Percentiles rank a stretch among this genome's conserved stretches.
Evolutionary conservation across 2,888 invertebrate species (phyloP).

Genomic region (Micoletzkya japonica): DNA sequence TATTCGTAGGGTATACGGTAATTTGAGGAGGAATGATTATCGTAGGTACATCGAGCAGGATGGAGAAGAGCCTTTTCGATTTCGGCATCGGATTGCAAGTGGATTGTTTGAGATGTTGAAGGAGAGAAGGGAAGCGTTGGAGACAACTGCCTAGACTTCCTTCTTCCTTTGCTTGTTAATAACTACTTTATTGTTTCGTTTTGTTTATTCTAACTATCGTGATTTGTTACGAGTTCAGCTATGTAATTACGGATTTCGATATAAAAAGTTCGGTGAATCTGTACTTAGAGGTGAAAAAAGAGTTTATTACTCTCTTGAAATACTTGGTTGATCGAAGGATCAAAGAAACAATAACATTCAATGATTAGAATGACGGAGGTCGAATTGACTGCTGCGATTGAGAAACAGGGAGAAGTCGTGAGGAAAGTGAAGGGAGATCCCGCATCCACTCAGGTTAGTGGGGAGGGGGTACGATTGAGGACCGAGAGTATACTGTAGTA

Average conservation of each 20-base stretch:
- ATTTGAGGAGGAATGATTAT: not conserved
- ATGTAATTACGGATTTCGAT: too few species aligned
- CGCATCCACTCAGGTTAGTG: too few species aligned
- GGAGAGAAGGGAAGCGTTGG: conserved; percentile 14
- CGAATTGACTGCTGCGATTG: not conserved
- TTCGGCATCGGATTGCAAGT: conserved; percentile 35
- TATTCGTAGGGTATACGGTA: not conserved
- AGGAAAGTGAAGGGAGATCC: not conserved
- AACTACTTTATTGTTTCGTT: not conserved
- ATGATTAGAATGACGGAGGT: too few species aligned
- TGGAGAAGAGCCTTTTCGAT: conserved; percentile 48
- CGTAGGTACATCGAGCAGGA: conserved; percentile 42
- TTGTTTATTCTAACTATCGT: not conserved
- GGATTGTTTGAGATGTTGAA: conserved; percentile 18
- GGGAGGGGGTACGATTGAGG: too few species aligned
- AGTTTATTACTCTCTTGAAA: too few species aligned
- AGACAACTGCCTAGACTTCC: not conserved
- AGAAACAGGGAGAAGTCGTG: not conserved
- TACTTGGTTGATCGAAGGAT: too few species aligned
- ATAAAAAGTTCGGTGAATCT: too few species aligned
- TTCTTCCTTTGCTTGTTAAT: not conserved
- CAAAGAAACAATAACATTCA: too few species aligned
- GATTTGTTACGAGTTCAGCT: not conserved
- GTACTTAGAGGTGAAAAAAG: too few species aligned
- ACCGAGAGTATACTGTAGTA: too few species aligned